Conservation (phyloP, 2,888 invertebrate genomes). For the Hirtodrosophila confusa region DNA sequence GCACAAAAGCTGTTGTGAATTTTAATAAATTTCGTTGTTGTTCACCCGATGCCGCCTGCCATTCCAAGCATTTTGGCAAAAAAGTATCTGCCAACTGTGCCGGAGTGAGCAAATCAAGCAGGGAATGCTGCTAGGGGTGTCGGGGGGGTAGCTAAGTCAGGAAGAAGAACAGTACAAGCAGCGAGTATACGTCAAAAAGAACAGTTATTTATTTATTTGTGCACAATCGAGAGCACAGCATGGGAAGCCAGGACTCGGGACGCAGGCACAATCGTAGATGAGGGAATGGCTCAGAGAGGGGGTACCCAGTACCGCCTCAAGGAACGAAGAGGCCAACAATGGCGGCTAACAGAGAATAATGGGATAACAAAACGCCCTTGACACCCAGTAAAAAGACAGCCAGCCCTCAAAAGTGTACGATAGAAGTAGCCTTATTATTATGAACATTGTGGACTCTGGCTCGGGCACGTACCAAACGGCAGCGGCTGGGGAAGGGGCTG, state of each 20-base stretch:
- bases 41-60: neutral
- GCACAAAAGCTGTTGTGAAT: slow-evolving; percentile 80
- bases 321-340: slow-evolving; percentile 52
- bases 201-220: slow-evolving; percentile 81
- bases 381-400: slow-evolving; percentile 82
- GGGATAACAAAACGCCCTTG: slow-evolving; percentile 83
- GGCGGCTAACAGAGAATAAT: slow-evolving; percentile 79
- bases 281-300: slow-evolving; percentile 5
- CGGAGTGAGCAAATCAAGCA: slow-evolving; percentile 73
- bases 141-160: slow-evolving; percentile 38
- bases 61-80: slow-evolving; percentile 33
- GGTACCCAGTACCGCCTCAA: slow-evolving; percentile 33
- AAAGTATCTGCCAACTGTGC: slow-evolving; percentile 63
- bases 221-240: slow-evolving; percentile 65
- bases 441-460: slow-evolving; percentile 66
- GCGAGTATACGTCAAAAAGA: slow-evolving; percentile 77
- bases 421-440: slow-evolving; percentile 79
- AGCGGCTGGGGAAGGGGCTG: neutral
- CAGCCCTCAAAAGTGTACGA: slow-evolving; percentile 71
- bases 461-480: slow-evolving; percentile 72
- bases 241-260: slow-evolving; percentile 20
- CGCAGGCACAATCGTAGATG: slow-evolving; percentile 1
- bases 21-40: slow-evolving; percentile 77
- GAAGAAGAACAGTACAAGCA: slow-evolving; percentile 29
- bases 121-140: slow-evolving; percentile 14